Evolutionary conservation across 2,888 invertebrate species (phyloP).

Genomic region (Prostheceraeus crozeri): DNA sequence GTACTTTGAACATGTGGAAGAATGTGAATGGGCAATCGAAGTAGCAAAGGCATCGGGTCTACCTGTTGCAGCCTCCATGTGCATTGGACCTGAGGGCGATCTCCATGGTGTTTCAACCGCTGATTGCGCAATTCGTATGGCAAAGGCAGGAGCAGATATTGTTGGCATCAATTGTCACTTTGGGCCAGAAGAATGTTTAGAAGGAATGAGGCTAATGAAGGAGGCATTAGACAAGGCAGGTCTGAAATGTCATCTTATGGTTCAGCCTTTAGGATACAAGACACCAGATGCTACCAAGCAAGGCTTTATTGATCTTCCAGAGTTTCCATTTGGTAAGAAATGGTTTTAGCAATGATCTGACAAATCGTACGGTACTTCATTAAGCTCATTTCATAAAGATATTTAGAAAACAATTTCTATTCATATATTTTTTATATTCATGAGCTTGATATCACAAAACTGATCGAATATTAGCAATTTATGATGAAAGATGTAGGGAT

Average conservation of each 20-base stretch:
- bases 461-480: too few species aligned
- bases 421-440: too few species aligned
- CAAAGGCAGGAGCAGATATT: slow-evolving; percentile 51
- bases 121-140: slow-evolving; percentile 56
- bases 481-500: too few species aligned
- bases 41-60: slow-evolving; percentile 47
- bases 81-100: slow-evolving; percentile 57
- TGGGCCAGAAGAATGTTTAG: slow-evolving; percentile 50
- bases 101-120: slow-evolving; percentile 50
- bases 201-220: slow-evolving; percentile 52
- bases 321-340: slow-evolving; percentile 58
- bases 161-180: slow-evolving; percentile 57
- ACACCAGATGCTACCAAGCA: slow-evolving; percentile 55
- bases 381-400: too few species aligned
- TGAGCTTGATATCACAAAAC: too few species aligned
- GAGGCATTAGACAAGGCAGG: slow-evolving; percentile 48
- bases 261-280: slow-evolving; percentile 50
- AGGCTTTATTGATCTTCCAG: slow-evolving; percentile 57
- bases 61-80: slow-evolving; percentile 57
- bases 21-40: slow-evolving; percentile 57
- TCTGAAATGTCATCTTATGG: slow-evolving; percentile 50
- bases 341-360: too few species aligned
- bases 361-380: too few species aligned
- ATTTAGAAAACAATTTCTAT: too few species aligned
- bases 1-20: slow-evolving; percentile 57